These are phyloP conservation scores for Xyrichtys novacula DNA, from an alignment of 2,797 vertebrate species.

Conservation along the genomic window DNA sequence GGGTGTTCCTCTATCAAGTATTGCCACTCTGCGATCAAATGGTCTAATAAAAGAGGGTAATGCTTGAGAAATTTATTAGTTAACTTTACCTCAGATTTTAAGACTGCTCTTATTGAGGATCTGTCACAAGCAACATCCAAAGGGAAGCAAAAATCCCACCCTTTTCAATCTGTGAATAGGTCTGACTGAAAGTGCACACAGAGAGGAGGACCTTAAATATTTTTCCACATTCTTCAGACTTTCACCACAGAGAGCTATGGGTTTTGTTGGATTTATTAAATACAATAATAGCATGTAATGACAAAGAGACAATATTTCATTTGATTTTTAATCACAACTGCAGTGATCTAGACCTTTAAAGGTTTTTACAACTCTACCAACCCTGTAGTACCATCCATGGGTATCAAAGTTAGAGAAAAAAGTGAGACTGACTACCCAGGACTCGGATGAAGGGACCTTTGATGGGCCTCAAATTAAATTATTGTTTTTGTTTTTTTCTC, in stretches of 20 bases:
- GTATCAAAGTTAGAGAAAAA: too few relatives aligned
- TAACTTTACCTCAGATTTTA: constrained; percentile 3
- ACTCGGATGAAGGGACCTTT: too few relatives aligned
- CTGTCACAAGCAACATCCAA: constrained; percentile 18
- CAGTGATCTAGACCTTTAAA: not conserved
- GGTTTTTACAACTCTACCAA: too few relatives aligned
- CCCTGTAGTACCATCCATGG: too few relatives aligned
- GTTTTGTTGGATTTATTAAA: too few relatives aligned
- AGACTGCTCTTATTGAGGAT: constrained; percentile 8
- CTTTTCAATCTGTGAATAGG: not conserved
- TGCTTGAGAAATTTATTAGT: constrained; percentile 12
- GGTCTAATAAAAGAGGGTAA: not conserved
- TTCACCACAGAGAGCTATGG: too few relatives aligned
- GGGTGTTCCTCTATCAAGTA: constrained; percentile 7
- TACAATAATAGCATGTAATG: too few relatives aligned
- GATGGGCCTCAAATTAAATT: too few relatives aligned
- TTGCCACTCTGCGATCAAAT: constrained; percentile 7
- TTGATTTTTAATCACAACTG: not conserved
- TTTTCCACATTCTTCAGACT: too few relatives aligned
- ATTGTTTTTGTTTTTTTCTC: too few relatives aligned
- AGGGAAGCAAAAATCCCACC: not conserved
- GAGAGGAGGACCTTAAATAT: too few relatives aligned
- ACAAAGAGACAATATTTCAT: not conserved
- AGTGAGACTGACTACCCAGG: too few relatives aligned
- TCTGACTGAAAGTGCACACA: not conserved